phyloP scores from a whole-genome alignment of 2,797 vertebrate genomes.

The Cossypha dichroa region DNA sequence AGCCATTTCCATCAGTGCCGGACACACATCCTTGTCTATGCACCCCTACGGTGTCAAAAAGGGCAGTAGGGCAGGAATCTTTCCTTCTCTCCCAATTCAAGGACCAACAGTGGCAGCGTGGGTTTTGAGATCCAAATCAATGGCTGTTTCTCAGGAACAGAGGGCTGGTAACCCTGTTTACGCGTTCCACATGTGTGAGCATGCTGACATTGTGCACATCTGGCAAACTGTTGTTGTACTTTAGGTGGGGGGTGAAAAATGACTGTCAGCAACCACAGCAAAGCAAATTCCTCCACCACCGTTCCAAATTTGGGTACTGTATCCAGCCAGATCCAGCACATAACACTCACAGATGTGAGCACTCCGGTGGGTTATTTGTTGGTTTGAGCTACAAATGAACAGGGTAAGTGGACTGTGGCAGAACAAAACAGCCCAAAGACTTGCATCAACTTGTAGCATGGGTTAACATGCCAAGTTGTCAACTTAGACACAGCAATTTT shows the following conservation, averaged over 20 bases:
- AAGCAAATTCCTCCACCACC: background rate
- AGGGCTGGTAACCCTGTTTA: background rate
- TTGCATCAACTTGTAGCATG: background rate
- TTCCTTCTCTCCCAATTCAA: background rate
- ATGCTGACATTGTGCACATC: background rate
- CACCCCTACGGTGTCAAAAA: accelerated
- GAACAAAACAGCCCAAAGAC: background rate
- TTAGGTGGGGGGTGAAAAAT: background rate
- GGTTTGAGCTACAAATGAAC: background rate
- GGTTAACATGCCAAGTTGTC: background rate
- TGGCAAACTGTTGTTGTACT: background rate
- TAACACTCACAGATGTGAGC: background rate
- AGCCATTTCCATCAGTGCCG: background rate
- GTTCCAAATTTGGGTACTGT: background rate
- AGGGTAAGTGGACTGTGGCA: accelerated
- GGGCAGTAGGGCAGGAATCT: background rate
- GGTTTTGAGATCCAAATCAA: background rate
- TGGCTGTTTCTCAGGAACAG: background rate
- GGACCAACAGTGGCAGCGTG: background rate
- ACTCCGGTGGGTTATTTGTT: background rate
- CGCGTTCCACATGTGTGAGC: background rate
- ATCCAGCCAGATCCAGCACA: background rate
- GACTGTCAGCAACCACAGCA: background rate
- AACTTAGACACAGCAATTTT: background rate
- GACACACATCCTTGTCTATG: accelerated